Percentiles rank a stretch among this genome's conserved stretches.
phyloP scores from a whole-genome alignment of 1,140 invertebrate species.

The Lepidurus arcticus region DNA sequence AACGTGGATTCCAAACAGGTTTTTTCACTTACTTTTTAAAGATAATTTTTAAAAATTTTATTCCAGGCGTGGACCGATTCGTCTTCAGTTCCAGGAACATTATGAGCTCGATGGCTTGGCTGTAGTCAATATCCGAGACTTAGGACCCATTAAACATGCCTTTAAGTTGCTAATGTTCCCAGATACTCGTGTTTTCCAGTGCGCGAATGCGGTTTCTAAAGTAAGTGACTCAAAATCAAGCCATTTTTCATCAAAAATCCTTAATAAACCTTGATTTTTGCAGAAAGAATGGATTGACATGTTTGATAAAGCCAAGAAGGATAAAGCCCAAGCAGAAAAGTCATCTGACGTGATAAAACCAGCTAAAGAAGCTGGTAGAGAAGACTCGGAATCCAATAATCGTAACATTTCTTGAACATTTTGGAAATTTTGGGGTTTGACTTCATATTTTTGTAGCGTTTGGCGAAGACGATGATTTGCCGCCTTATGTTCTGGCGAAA shows the following conservation, averaged over 20 bases:
- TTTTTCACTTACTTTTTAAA: constrained; percentile 33
- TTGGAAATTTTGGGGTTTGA: background rate
- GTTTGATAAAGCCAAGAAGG: constrained; percentile 85
- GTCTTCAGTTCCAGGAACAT: constrained; percentile 80
- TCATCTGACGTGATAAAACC: constrained; percentile 12
- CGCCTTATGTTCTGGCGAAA: background rate
- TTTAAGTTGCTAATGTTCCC: constrained; percentile 93
- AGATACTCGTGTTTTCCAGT: constrained; percentile 87
- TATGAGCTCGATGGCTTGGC: constrained; percentile 89
- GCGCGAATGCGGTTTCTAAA: constrained; percentile 74
- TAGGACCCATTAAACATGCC: constrained; percentile 81
- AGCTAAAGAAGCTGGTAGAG: constrained; percentile 28
- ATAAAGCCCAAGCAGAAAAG: constrained; percentile 52
- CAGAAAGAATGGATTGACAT: constrained; percentile 91
- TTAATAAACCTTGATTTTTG: constrained; percentile 39
- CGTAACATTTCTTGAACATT: constrained; percentile 25
- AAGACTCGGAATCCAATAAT: constrained; percentile 34
- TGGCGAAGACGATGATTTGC: constrained; percentile 36
- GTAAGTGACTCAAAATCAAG: constrained; percentile 37
- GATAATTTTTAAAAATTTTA: constrained; percentile 34
- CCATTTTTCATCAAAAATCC: background rate
- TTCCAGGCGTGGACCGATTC: constrained; percentile 64
- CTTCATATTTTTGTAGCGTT: constrained; percentile 35
- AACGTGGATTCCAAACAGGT: constrained; percentile 64
- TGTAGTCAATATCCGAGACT: constrained; percentile 89